Evolutionary conservation across 2,888 invertebrate genomes (phyloP).

Genomic region (Apotomis turbidana): DNA sequence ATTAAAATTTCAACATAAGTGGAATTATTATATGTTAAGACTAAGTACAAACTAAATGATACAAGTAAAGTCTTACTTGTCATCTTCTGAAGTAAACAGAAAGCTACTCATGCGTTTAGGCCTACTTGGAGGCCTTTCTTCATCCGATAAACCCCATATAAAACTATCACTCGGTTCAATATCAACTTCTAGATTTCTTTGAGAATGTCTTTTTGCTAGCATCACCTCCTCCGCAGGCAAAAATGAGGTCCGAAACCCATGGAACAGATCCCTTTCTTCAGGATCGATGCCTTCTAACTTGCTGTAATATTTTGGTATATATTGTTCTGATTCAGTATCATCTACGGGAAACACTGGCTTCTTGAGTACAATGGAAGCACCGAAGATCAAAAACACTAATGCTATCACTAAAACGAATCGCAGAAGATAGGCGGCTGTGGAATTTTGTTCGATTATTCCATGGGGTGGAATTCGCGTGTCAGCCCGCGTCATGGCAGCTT

Average conservation of each 20-base stretch:
- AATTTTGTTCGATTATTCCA: slow-evolving; percentile 59
- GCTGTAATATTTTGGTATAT: slow-evolving; percentile 68
- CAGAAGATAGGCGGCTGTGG: slow-evolving; percentile 63
- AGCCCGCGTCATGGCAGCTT: slow-evolving; percentile 74
- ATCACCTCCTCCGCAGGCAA: slow-evolving; percentile 81
- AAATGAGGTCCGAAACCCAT: slow-evolving; percentile 86
- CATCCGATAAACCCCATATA: slow-evolving; percentile 59
- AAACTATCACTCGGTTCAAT: slow-evolving; percentile 66
- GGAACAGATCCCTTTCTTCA: slow-evolving; percentile 84
- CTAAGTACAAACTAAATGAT: too few relatives aligned
- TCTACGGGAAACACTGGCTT: slow-evolving; percentile 60
- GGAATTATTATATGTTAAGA: too few relatives aligned
- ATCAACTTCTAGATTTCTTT: slow-evolving; percentile 52
- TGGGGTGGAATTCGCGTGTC: slow-evolving; percentile 63
- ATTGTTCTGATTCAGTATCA: slow-evolving; percentile 68
- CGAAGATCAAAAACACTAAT: slow-evolving; percentile 53
- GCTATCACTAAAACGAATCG: slow-evolving; percentile 58
- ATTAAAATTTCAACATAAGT: too few relatives aligned
- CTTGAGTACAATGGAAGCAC: slow-evolving; percentile 60
- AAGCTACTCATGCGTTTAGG: slow-evolving; percentile 70
- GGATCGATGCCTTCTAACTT: slow-evolving; percentile 72
- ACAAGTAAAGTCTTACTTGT: slow-evolving; percentile 60
- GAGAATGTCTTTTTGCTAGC: slow-evolving; percentile 61
- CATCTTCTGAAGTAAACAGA: slow-evolving; percentile 59
- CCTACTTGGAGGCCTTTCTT: slow-evolving; percentile 55